Base-by-base conservation (phyloP, 2,797 vertebrate species). In the Otus scops region DNA sequence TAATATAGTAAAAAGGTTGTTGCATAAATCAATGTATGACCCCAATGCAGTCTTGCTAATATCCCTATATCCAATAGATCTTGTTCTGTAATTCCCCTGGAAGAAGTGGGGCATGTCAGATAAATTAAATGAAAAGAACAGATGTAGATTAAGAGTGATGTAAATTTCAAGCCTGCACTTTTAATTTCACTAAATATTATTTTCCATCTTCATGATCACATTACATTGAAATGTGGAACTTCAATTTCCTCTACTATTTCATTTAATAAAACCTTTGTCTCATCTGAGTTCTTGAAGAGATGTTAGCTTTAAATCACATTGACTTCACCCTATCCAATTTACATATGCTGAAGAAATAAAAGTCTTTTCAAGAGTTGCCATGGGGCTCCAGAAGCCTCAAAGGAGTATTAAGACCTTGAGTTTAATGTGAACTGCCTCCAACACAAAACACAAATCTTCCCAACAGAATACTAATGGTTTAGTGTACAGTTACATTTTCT, bases 101-200 rank as follows among this genome's bases (percentile, higher is more conserved):
- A 97, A 97, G 86, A 92, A 97, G 38, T 20, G 30, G 71, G 92
- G 23, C 57, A 94, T 71, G 82, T 92, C 88, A 95, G 85, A 95
- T 93, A 97, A 96, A 97, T 97, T 94, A 97, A 97, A 95, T 84
- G 76, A 95, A 96, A 95, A 88, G 87, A 92, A 94, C 61, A 90
- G 89, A 96, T 96, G 64, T 94, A 97, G 92, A 96, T 95, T 93
- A 96, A 94, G 78, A 97, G 45, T 65, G 90, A 98, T 97, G 88
- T 94, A 97, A 70, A 96, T 97, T 97, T 96, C 79, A 88, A 95
- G 67, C n/a, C 75, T 64, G 75, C 92, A 93, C 71, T 97, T 98
- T 97, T 98, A 98, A 98, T 98, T 98, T 98, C 76, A 85, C 93
- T 96, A 97, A 98, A 97, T 98, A 97, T 96, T 97, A 97, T 98